Conservation (phyloP, 64 coral and sea anemone species). For the Pachyseris speciosa region DNA sequence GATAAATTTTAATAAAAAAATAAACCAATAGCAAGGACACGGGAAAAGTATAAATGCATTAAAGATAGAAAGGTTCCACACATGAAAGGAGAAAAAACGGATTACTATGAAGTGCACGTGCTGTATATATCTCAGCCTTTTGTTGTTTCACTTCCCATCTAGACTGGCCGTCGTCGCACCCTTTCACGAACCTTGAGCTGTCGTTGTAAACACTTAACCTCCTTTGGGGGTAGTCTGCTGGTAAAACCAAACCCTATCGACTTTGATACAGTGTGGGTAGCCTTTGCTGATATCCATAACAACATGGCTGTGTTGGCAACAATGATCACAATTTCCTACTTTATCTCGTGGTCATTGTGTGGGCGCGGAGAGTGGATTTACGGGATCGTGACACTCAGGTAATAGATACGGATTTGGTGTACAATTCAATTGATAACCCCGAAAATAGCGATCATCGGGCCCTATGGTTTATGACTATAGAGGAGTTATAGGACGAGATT, state of each 20-base stretch:
- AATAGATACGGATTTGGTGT: neutral
- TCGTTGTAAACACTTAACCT: constrained; percentile 77
- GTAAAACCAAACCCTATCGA: constrained; percentile 88
- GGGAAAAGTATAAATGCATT: too few species aligned
- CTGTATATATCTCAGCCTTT: too few species aligned
- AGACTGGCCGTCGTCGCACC: constrained; percentile 65
- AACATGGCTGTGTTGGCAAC: constrained; percentile 72
- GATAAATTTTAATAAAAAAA: too few species aligned
- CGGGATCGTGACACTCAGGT: constrained; percentile 54
- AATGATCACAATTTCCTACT: constrained; percentile 64
- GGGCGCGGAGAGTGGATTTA: constrained; percentile 63
- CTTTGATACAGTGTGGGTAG: constrained; percentile 77
- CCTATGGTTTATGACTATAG: too few species aligned
- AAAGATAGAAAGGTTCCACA: too few species aligned
- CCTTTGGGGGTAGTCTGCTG: constrained; percentile 77
- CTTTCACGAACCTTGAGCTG: constrained; percentile 53
- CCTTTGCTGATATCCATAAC: constrained; percentile 63
- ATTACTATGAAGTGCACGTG: too few species aligned
- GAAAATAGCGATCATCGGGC: too few species aligned
- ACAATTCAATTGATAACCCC: too few species aligned
- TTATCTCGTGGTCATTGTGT: constrained; percentile 69
- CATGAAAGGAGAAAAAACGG: too few species aligned
- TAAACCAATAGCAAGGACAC: too few species aligned
- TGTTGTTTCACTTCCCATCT: neutral
- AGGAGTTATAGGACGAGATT: too few species aligned